A percentile compares a stretch with the other conserved stretches of the same genome.
phyloP scores from a whole-genome alignment of 2,113 vertebrate genomes.

The Mionectes macconnelli region DNA sequence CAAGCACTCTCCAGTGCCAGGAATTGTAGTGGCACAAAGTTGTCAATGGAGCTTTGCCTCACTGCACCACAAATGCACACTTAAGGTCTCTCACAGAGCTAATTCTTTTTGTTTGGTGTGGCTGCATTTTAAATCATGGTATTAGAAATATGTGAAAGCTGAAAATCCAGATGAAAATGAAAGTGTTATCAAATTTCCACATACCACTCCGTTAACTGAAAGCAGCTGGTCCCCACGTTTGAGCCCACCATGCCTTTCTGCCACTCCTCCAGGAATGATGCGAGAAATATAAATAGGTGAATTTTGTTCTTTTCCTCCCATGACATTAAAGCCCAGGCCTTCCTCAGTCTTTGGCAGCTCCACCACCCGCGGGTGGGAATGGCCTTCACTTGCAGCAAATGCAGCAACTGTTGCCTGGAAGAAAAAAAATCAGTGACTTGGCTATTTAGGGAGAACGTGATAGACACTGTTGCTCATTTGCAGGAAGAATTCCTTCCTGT shows the following conservation, averaged over 20 bases:
- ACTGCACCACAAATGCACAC: not conserved
- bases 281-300: conserved; percentile 99
- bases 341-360: conserved; percentile 98
- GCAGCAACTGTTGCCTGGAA: conserved; percentile 97
- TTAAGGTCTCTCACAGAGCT: not conserved
- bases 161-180: not conserved
- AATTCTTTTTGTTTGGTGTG: not conserved
- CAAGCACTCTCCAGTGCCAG: not conserved
- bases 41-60: not conserved
- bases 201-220: conserved; percentile 97
- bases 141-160: conserved; percentile 16
- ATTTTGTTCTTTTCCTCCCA: conserved; percentile 99
- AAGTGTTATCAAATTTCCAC: conserved; percentile 61
- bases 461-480: not conserved
- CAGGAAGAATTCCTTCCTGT: not conserved
- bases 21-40: not conserved
- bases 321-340: conserved; percentile 98
- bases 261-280: conserved; percentile 97
- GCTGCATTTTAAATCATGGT: not conserved
- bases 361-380: conserved; percentile 95
- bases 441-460: not conserved
- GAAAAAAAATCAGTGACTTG: conserved; percentile 14
- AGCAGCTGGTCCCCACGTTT: conserved; percentile 98
- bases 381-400: conserved; percentile 97
- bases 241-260: conserved; percentile 94